These are phyloP conservation scores for Falco novaeseelandiae DNA, from an alignment of 2,797 vertebrate genomes.

Conservation along the genomic window DNA sequence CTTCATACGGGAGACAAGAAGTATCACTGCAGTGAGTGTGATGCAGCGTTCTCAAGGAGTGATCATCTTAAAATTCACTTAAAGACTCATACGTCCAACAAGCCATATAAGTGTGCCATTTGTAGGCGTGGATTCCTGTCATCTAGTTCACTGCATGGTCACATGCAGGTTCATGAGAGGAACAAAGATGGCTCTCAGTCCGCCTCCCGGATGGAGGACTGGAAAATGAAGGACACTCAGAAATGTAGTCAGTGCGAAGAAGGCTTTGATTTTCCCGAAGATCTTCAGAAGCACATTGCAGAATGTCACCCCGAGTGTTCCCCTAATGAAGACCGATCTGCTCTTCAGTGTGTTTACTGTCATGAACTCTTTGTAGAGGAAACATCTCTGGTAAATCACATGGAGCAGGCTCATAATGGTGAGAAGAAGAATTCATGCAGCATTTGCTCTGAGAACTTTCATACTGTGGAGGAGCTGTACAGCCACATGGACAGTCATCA, in stretches of 20 bases:
- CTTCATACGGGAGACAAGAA: slow-evolving; percentile 98
- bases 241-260: slow-evolving; percentile 98
- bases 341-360: slow-evolving; percentile 96
- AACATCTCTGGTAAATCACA: slow-evolving; percentile 91
- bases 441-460: slow-evolving; percentile 94
- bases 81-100: slow-evolving; percentile 99
- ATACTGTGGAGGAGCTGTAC: slow-evolving; percentile 93
- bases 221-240: slow-evolving; percentile 95
- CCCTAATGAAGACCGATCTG: slow-evolving; percentile 90
- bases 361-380: slow-evolving; percentile 96
- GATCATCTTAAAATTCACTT: slow-evolving; percentile 99
- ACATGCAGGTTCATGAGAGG: slow-evolving; percentile 98
- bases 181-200: slow-evolving; percentile 90
- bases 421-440: slow-evolving; percentile 92
- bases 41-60: slow-evolving; percentile 96
- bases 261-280: slow-evolving; percentile 96
- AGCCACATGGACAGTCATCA: slow-evolving; percentile 98
- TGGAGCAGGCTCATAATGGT: slow-evolving; percentile 91
- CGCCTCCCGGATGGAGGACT: slow-evolving; percentile 88
- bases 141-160: slow-evolving; percentile 94
- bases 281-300: slow-evolving; percentile 96
- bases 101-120: slow-evolving; percentile 99
- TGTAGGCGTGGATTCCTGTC: slow-evolving; percentile 96
- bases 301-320: slow-evolving; percentile 98
- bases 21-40: slow-evolving; percentile 97